These are phyloP conservation scores for Aleiodes testaceus DNA, from an alignment of 2,888 invertebrate species.

Conservation along the genomic window DNA sequence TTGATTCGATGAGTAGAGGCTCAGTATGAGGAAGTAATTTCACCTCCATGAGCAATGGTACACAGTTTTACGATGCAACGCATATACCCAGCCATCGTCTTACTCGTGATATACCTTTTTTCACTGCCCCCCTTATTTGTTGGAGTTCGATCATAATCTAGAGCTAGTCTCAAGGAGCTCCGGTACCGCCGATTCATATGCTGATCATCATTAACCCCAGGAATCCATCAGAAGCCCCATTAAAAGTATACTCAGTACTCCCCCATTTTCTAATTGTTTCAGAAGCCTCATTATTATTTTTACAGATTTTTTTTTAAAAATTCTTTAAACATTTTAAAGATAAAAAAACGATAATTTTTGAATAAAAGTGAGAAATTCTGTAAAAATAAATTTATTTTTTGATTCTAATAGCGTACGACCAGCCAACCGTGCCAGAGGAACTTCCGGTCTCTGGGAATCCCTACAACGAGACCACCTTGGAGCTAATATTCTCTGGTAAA, in stretches of 20 bases:
- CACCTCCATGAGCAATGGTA: constrained; percentile 48
- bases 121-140: constrained; percentile 48
- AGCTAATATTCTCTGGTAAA: constrained; percentile 86
- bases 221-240: constrained; percentile 24
- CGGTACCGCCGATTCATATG: constrained; percentile 7
- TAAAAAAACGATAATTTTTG: not conserved
- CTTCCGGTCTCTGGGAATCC: constrained; percentile 90
- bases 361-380: too few species aligned
- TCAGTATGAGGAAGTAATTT: constrained; percentile 58
- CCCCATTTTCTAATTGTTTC: constrained; percentile 4
- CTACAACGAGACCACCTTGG: constrained; percentile 83
- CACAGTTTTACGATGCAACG: constrained; percentile 45
- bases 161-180: constrained; percentile 34
- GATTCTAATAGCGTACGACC: constrained; percentile 81
- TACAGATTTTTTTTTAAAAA: too few species aligned
- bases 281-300: not conserved
- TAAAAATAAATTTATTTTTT: constrained; percentile 27
- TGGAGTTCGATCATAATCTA: constrained; percentile 52
- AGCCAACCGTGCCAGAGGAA: constrained; percentile 86
- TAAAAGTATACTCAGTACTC: constrained; percentile 13
- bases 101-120: constrained; percentile 33
- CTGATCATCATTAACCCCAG: constrained; percentile 25
- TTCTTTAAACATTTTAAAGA: too few species aligned
- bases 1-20: constrained; percentile 46
- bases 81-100: constrained; percentile 36